Evolutionary conservation across 2,797 vertebrate species (phyloP).

Genomic region (Pseudochromis fuscus): DNA sequence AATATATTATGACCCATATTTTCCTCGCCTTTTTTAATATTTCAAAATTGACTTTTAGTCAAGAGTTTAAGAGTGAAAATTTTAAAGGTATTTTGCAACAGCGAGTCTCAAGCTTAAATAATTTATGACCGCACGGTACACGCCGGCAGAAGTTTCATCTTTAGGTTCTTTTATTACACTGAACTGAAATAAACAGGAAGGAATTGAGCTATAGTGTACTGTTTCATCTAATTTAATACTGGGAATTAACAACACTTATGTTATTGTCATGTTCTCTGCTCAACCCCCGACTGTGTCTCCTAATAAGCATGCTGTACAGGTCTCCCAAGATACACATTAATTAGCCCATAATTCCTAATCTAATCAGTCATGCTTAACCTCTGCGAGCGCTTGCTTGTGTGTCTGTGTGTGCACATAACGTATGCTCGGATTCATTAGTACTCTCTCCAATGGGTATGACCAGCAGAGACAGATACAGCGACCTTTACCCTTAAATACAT

Average conservation of each 20-base stretch:
- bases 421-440: slow-evolving; percentile 60
- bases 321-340: slow-evolving; percentile 76
- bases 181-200: slow-evolving; percentile 35
- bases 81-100: slow-evolving; percentile 47
- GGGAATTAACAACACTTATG: slow-evolving; percentile 52
- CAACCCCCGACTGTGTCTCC: slow-evolving; percentile 17
- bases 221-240: slow-evolving; percentile 46
- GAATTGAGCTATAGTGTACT: slow-evolving; percentile 9
- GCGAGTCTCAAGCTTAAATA: slow-evolving; percentile 36
- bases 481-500: slow-evolving; percentile 67
- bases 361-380: slow-evolving; percentile 76
- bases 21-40: slow-evolving; percentile 27
- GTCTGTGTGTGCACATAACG: background rate
- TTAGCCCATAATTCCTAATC: slow-evolving; percentile 76
- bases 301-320: slow-evolving; percentile 69
- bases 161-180: slow-evolving; percentile 25
- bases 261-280: slow-evolving; percentile 58
- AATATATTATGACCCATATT: slow-evolving; percentile 24
- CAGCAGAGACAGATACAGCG: slow-evolving; percentile 36
- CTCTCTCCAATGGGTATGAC: slow-evolving; percentile 43
- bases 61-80: slow-evolving; percentile 13
- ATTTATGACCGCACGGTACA: slow-evolving; percentile 37
- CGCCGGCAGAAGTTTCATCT: slow-evolving; percentile 35
- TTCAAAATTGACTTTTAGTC: slow-evolving; percentile 44
- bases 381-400: slow-evolving; percentile 15